phyloP scores from a whole-genome alignment of 2,113 vertebrate species.

The Glaucidium brasilianum region DNA sequence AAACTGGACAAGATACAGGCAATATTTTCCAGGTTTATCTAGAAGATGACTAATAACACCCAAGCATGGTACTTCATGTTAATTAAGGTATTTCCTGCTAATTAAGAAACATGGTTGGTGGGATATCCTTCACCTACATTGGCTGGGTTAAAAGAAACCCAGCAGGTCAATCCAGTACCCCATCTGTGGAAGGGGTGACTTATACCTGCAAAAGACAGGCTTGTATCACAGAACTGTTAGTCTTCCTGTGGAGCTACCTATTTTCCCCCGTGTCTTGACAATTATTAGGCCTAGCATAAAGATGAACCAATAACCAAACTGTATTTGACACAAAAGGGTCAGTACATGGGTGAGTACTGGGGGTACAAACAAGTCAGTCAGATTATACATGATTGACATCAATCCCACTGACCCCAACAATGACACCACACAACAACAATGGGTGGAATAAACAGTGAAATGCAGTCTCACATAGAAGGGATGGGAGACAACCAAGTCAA shows the following conservation, averaged over 20 bases:
- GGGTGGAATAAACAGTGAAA: no score
- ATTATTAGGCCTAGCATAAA: no score
- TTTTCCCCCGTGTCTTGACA: no score
- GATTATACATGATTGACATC: no score
- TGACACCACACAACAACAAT: no score
- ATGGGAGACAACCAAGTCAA: no score
- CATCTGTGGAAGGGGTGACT: not conserved
- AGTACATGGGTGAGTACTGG: no score
- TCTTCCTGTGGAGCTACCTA: not conserved
- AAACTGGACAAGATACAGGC: not conserved
- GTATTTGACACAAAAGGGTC: no score
- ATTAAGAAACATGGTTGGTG: not conserved
- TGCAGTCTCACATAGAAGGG: no score
- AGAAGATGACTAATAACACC: not conserved
- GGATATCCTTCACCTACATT: not conserved
- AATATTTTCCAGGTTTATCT: not conserved
- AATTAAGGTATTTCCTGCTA: not conserved
- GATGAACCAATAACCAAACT: no score
- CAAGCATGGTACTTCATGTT: not conserved
- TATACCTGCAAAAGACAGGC: rapidly evolving
- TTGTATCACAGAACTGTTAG: not conserved
- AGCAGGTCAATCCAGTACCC: rapidly evolving
- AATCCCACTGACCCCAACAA: no score
- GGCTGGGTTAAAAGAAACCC: not conserved
- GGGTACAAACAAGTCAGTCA: no score